phyloP scores from a whole-genome alignment of 2,888 invertebrate genomes.

The Habroteleia sp. region DNA sequence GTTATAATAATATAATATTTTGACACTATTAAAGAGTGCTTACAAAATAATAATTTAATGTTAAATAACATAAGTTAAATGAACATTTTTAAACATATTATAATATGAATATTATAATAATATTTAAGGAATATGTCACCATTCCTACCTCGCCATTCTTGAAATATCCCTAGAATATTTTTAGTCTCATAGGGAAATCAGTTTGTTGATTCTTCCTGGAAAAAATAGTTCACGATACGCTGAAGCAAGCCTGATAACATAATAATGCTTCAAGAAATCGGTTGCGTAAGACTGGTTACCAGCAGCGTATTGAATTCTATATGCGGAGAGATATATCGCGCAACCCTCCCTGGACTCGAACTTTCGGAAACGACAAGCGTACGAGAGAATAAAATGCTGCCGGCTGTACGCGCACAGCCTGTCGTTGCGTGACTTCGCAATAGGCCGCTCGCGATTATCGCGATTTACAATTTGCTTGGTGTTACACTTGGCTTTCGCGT shows the following conservation, averaged over 20 bases:
- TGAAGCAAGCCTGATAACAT: conserved; percentile 63
- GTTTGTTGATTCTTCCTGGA: conserved; percentile 1
- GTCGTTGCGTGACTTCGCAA: conserved; percentile 67
- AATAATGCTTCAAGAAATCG: conserved; percentile 69
- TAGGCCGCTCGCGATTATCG: conserved; percentile 64
- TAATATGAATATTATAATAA: too few species aligned
- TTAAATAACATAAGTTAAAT: too few species aligned
- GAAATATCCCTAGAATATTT: too few species aligned
- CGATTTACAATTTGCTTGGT: conserved; percentile 63
- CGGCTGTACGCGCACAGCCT: conserved; percentile 53
- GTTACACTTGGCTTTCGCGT: conserved; percentile 48
- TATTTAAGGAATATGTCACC: too few species aligned
- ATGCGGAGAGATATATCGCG: conserved; percentile 41
- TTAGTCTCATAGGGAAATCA: too few species aligned
- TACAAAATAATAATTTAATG: too few species aligned
- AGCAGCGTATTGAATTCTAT: conserved; percentile 29
- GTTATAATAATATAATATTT: too few species aligned
- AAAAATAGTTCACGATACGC: conserved; percentile 25
- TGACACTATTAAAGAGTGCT: too few species aligned
- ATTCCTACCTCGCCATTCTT: too few species aligned
- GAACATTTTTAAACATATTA: too few species aligned
- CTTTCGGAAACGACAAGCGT: conserved; percentile 37
- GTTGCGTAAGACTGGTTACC: conserved; percentile 64
- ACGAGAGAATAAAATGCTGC: conserved; percentile 59
- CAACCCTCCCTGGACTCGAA: conserved; percentile 30